Evolutionary conservation across 2,797 vertebrate genomes (phyloP), one percentile per base, ranked within the genome.

Genomic region (Orestias chungarensis): DNA sequence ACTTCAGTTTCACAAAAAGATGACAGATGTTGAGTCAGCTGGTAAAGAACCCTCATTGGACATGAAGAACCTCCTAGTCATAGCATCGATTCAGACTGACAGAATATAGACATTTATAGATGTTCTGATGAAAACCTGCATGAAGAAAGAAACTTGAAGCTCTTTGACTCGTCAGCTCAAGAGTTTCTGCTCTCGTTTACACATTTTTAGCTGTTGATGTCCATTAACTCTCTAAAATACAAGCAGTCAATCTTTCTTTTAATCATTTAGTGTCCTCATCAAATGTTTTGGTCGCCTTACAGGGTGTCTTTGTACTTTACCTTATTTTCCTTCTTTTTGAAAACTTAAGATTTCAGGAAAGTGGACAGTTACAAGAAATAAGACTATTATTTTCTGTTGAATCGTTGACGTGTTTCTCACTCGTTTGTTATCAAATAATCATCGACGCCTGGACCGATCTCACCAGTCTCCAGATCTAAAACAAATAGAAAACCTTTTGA

Each of bases 1-100:
- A 25, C 20, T 62, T 25, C 6, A 40, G 35, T 10, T n/a, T 40
- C n/a, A 2, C 49, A 42, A 5, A 25, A 64, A 42, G 35, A 42
- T 42, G 59, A 25, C 59, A 15, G 59, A 62, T 42, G 38, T 42
- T 42, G 59, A 62, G 23, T 62, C 59, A 64, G 59, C 12, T 40
- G 35, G 6, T 62, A 8, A n/a, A 40, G 38, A 23, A 23, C 7
- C 49, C 23, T n/a, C n/a, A n/a, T n/a, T n/a, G n/a, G n/a, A n/a
- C n/a, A n/a, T n/a, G n/a, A n/a, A n/a, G n/a, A n/a, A n/a, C n/a
- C n/a, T 55, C 25, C 25, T 6, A 15, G 23, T 25, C n/a, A 61
- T 6, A 38, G 57, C 33, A 42, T 25, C 10, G n/a, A 42, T 25
- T 64, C 59, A 38, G 40, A n/a, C 35, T 64, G n/a, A 42, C n/a